Evolutionary conservation across 2,888 invertebrate genomes (phyloP).

Genomic region (Gibbula magus): DNA sequence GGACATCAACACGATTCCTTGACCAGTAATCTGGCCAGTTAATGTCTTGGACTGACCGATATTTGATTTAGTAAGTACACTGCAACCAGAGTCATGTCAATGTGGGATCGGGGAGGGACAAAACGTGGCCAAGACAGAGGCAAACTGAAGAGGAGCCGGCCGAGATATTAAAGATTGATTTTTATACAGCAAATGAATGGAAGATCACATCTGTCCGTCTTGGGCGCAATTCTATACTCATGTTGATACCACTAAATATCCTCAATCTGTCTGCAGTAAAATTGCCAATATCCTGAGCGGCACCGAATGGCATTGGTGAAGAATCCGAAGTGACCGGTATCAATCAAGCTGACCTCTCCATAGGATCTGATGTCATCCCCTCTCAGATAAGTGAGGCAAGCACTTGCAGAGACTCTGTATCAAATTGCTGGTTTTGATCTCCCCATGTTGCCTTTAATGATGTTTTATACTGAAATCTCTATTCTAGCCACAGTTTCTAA

Average conservation of each 20-base stretch:
- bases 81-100: conserved; percentile 12
- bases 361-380: conserved; percentile 12
- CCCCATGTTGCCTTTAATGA: conserved; percentile 32
- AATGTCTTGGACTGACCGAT: not conserved
- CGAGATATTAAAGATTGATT: conserved; percentile 27
- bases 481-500: conserved; percentile 33
- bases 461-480: conserved; percentile 34
- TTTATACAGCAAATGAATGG: conserved; percentile 27
- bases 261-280: conserved; percentile 29
- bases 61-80: conserved; percentile 23
- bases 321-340: conserved; percentile 38
- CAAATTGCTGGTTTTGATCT: conserved; percentile 14
- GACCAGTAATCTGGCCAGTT: too few relatives aligned
- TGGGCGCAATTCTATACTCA: conserved; percentile 19
- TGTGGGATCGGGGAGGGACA: not conserved
- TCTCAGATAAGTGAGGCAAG: not conserved
- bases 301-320: not conserved
- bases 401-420: not conserved
- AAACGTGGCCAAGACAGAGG: not conserved
- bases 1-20: too few relatives aligned
- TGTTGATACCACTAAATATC: conserved; percentile 30
- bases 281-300: conserved; percentile 41
- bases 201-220: conserved; percentile 19
- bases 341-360: conserved; percentile 2
- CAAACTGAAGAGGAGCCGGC: not conserved